A percentile compares a stretch with the other conserved stretches of the same genome.
These are phyloP conservation scores for Cephus cinctus DNA, from an alignment of 1,140 invertebrate genomes.

Conservation along the genomic window DNA sequence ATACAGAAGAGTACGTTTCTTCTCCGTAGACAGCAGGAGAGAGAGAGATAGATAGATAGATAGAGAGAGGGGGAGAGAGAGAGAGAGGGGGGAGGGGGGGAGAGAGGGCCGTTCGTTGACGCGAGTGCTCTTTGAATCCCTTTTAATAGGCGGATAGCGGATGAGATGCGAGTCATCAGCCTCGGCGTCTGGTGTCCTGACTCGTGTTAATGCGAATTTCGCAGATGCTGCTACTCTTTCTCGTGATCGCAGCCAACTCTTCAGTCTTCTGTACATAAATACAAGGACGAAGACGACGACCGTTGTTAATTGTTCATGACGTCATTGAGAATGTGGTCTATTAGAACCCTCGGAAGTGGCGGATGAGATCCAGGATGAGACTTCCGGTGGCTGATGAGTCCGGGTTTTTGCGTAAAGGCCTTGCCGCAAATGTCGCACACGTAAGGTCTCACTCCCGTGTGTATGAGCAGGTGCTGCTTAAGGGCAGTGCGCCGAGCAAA, in stretches of 20 bases:
- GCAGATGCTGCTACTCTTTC: background rate
- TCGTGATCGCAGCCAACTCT: background rate
- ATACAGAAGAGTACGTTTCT: no score
- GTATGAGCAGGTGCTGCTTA: conserved; percentile 71
- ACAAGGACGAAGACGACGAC: background rate
- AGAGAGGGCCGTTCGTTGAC: no score
- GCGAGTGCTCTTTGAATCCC: no score
- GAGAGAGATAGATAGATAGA: no score
- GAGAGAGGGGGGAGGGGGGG: no score
- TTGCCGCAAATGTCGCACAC: conserved; percentile 81
- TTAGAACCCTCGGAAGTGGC: conserved; percentile 45
- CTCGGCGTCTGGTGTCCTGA: no score
- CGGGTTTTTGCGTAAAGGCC: conserved; percentile 67
- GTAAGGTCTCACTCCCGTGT: conserved; percentile 81
- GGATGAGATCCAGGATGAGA: conserved; percentile 58
- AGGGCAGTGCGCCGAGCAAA: conserved; percentile 51
- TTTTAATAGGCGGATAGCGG: no score
- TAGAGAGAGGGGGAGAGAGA: no score
- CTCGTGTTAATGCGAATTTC: no score
- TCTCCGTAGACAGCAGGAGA: no score
- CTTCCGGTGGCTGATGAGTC: conserved; percentile 65
- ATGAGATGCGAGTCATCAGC: no score
- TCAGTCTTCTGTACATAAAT: background rate
- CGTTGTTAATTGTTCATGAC: conserved; percentile 29
- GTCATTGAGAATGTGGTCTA: conserved; percentile 50